Conservation (phyloP, 2,888 invertebrate species). For the Melinopterus prodromus region DNA sequence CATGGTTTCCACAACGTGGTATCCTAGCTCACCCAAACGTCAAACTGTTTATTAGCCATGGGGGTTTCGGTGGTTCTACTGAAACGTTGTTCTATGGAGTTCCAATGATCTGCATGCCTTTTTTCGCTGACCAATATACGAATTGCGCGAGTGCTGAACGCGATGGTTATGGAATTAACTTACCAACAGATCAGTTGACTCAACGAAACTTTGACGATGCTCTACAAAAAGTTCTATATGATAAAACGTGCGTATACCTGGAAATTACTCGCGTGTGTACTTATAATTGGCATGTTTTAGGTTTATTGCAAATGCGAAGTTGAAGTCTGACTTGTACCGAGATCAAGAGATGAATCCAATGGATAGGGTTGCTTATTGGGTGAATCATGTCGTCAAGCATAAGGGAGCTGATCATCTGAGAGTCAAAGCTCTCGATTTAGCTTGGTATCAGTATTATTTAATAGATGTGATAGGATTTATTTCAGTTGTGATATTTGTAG, state of each 20-base stretch:
- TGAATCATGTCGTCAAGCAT: conserved; percentile 44
- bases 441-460: conserved; percentile 43
- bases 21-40: conserved; percentile 63
- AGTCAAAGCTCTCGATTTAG: conserved; percentile 41
- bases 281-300: conserved; percentile 6
- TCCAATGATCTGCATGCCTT: conserved; percentile 41
- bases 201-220: conserved; percentile 57
- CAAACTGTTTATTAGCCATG: conserved; percentile 66
- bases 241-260: conserved; percentile 49
- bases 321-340: conserved; percentile 37
- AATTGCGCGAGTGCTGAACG: conserved; percentile 28
- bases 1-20: conserved; percentile 40
- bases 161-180: conserved; percentile 29
- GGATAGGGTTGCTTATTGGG: conserved; percentile 45
- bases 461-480: conserved; percentile 42
- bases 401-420: conserved; percentile 44
- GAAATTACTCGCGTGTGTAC: neutral
- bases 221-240: conserved; percentile 56
- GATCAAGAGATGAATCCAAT: conserved; percentile 42
- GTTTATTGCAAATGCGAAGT: conserved; percentile 34
- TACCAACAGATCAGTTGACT: conserved; percentile 51
- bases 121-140: conserved; percentile 42
- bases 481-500: neutral
- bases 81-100: conserved; percentile 61
- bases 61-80: conserved; percentile 65